phyloP scores from a whole-genome alignment of 2,113 vertebrate species.

The Cyanocitta stelleri region DNA sequence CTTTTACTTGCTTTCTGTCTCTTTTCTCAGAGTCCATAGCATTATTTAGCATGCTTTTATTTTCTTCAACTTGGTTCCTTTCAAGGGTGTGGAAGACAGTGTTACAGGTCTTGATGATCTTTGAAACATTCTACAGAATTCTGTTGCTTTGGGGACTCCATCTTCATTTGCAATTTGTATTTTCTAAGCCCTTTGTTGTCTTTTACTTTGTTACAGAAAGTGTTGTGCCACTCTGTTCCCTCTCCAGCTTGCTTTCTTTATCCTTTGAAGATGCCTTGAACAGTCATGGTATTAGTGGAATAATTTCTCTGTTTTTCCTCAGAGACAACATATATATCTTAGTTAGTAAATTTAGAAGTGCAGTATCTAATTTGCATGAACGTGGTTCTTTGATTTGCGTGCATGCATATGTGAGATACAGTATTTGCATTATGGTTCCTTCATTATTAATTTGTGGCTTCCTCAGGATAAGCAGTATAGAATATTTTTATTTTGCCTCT shows the following conservation, averaged over 20 bases:
- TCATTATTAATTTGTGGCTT: constrained; percentile 8
- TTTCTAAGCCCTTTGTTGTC: background rate
- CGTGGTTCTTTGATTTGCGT: constrained; percentile 27
- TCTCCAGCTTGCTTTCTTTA: background rate
- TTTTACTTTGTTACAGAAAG: background rate
- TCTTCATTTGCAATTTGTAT: background rate
- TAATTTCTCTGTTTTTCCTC: background rate
- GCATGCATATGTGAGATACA: constrained; percentile 20
- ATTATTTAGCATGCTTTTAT: background rate
- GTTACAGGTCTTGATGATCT: background rate
- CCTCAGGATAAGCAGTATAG: background rate
- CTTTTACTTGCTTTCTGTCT: background rate
- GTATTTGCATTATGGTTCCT: background rate
- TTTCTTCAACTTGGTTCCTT: background rate
- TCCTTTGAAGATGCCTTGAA: constrained; percentile 17
- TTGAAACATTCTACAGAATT: background rate
- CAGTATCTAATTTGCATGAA: constrained; percentile 7
- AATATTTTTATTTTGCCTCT: background rate
- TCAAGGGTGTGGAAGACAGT: background rate
- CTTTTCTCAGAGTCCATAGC: background rate
- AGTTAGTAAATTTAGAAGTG: background rate
- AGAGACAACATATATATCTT: background rate
- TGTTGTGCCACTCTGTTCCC: background rate
- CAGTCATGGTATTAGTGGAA: background rate
- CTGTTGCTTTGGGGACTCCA: background rate